These are phyloP conservation scores for Galeopterus variegatus DNA, from an alignment of 2,113 vertebrate genomes.

Conservation along the genomic window DNA sequence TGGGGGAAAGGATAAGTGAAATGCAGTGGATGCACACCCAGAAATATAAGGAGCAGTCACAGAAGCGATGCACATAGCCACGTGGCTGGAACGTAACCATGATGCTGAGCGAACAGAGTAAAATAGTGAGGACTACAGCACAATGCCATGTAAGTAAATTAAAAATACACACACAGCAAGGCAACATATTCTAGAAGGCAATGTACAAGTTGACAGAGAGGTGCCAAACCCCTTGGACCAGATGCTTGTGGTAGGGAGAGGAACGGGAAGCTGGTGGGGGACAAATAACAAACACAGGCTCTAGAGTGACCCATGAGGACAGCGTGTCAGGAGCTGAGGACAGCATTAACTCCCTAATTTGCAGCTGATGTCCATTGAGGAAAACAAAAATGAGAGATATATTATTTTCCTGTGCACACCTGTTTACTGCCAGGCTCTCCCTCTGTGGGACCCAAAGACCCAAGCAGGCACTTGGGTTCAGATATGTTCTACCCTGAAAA, in stretches of 20 bases:
- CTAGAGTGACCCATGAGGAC: fast-evolving
- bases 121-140: not conserved
- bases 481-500: not conserved
- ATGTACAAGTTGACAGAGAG: fast-evolving
- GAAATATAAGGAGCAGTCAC: not conserved
- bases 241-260: fast-evolving
- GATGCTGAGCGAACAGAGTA: not conserved
- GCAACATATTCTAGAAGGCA: not conserved
- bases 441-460: not conserved
- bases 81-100: fast-evolving
- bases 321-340: fast-evolving
- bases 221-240: not conserved
- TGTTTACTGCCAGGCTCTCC: not conserved
- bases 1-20: not conserved
- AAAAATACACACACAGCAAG: fast-evolving
- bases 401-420: not conserved
- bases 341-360: fast-evolving
- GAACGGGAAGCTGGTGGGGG: not conserved
- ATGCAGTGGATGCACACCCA: not conserved
- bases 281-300: not conserved
- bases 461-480: not conserved
- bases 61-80: not conserved
- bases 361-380: not conserved
- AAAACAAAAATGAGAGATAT: not conserved
- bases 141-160: fast-evolving